phyloP scores from a whole-genome alignment of 2,888 invertebrate species.

The Chironomus riparius region DNA sequence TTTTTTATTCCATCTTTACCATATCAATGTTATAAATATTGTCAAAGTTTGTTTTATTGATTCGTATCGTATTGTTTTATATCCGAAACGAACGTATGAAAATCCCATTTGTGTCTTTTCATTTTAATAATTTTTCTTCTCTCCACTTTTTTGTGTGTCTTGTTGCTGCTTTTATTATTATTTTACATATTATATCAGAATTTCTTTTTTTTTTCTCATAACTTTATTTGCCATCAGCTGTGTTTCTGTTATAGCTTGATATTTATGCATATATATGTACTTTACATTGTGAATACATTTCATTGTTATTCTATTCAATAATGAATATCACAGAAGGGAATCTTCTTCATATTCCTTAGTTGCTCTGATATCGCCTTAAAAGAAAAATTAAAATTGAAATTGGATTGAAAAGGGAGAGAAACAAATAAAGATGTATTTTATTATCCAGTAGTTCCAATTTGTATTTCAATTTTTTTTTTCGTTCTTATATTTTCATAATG shows the following conservation, averaged over 20 bases:
- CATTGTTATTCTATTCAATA: constrained; percentile 1
- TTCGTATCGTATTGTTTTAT: neutral
- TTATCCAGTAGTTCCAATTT: constrained; percentile 8
- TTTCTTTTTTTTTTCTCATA: neutral
- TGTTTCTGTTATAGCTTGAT: neutral
- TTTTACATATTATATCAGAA: neutral
- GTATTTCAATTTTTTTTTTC: neutral
- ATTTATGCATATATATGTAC: neutral
- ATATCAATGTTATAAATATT: neutral
- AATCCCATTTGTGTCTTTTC: neutral
- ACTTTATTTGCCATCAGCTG: neutral
- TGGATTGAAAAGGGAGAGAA: neutral
- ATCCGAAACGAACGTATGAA: neutral
- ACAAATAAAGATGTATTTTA: neutral
- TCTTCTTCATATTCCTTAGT: no score
- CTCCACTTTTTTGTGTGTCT: neutral
- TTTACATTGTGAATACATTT: neutral
- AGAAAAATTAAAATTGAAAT: neutral
- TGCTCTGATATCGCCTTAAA: neutral
- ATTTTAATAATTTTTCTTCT: constrained; percentile 3
- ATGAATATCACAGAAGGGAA: neutral
- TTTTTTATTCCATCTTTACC: no score
- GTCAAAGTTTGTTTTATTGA: constrained; percentile 10
- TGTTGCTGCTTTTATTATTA: neutral
- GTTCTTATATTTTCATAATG: neutral